These are phyloP conservation scores for Eclectus roratus DNA, from an alignment of 2,113 vertebrate genomes.

Conservation along the genomic window DNA sequence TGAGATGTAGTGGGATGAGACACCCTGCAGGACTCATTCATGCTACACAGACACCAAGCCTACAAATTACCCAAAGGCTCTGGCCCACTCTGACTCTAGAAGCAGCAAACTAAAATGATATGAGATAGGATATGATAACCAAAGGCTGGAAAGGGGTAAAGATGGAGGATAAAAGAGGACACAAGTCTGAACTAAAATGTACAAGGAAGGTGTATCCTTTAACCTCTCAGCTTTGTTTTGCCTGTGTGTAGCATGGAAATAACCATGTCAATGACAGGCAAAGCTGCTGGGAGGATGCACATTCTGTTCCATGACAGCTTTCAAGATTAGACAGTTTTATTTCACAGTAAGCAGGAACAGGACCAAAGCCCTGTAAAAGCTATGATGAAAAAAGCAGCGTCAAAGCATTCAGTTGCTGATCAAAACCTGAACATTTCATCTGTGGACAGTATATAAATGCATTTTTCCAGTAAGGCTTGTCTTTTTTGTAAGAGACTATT, in stretches of 20 bases:
- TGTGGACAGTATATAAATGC: not conserved
- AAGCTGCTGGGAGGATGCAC: not conserved
- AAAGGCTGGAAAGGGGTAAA: not conserved
- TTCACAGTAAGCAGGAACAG: not conserved
- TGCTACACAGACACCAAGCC: not conserved
- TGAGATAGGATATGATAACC: not conserved
- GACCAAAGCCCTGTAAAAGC: conserved; percentile 1
- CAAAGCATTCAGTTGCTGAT: conserved; percentile 2
- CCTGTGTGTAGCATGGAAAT: not conserved
- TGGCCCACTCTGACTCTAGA: not conserved
- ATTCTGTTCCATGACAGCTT: not conserved
- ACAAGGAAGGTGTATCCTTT: not conserved
- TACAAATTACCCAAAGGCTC: not conserved
- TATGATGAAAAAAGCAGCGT: not conserved
- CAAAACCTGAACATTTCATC: conserved; percentile 2
- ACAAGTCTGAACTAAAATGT: not conserved
- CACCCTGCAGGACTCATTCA: not conserved
- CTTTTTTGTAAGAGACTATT: not conserved
- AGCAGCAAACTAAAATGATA: not conserved
- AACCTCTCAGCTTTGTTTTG: conserved; percentile 1
- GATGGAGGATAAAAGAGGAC: not conserved
- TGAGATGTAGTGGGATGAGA: not conserved
- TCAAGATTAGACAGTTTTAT: conserved; percentile 7
- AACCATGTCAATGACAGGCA: not conserved
- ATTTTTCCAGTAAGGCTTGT: not conserved